A percentile compares a stretch with the other conserved stretches of the same genome.
Conservation (phyloP, 2,888 invertebrate genomes). For the Anodontia alba region DNA sequence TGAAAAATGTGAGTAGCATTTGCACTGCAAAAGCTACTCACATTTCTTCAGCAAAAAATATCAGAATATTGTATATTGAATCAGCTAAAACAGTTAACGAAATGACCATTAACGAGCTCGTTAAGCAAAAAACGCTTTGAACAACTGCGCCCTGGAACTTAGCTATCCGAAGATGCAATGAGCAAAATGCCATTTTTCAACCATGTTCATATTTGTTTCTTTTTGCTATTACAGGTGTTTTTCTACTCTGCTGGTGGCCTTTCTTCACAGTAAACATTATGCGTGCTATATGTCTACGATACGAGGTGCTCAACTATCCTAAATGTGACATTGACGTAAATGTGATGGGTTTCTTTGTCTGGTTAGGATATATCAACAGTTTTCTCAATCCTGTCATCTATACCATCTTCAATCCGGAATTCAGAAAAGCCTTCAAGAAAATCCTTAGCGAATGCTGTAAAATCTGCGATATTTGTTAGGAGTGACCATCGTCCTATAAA, state of each 20-base stretch:
- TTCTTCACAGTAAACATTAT: conserved; percentile 99
- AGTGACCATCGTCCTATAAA: too few species aligned
- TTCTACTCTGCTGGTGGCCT: conserved; percentile 99
- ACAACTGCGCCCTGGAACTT: too few species aligned
- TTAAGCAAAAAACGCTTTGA: too few species aligned
- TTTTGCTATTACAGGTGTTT: conserved; percentile 91
- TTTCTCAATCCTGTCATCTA: conserved; percentile 91
- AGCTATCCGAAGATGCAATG: too few species aligned
- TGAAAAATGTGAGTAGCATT: too few species aligned
- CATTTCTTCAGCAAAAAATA: too few species aligned
- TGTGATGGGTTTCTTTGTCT: conserved; percentile 89
- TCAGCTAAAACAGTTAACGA: too few species aligned
- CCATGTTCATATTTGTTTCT: too few species aligned
- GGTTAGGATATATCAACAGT: conserved; percentile 98
- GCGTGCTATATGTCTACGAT: conserved; percentile 96
- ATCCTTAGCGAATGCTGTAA: conserved; percentile 87
- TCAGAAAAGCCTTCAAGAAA: conserved; percentile 98
- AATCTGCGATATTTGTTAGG: background rate
- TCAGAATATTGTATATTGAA: too few species aligned
- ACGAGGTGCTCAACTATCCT: conserved; percentile 87
- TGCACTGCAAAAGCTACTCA: too few species aligned
- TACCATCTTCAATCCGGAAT: conserved; percentile 88
- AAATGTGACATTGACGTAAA: conserved; percentile 86
- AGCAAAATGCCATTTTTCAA: too few species aligned
- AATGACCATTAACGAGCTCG: too few species aligned